Base-by-base conservation (phyloP, 2,888 invertebrate genomes). In the Molorchus minor region DNA sequence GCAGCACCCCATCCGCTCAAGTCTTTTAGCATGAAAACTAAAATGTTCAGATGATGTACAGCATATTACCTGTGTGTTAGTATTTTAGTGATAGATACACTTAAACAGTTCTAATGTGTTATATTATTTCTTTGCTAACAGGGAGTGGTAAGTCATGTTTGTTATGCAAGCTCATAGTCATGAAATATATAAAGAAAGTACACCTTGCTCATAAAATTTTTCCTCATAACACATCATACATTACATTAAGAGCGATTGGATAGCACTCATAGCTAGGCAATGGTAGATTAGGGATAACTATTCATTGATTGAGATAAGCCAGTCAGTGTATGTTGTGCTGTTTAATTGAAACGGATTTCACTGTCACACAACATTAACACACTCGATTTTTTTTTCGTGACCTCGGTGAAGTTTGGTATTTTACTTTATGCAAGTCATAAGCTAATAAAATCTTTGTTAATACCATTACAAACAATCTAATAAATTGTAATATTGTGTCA, bases 61-160 rank as follows among this genome's bases (percentile, higher is more conserved):
- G 8, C 36, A 38, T 49, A 25, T 49, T 38, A 25, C 13, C 49
- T 21, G 49, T 49, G 36, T 38, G 38, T 49, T 35, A 16, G 25
- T 38, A 25, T 25, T 20, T n/a, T 33, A 33, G 4, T 30, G 33
- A n/a, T 49, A 29, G 19, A 38, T 8, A 16, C 36, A 19, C 17
- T 41, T 25, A 41, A 52, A 41, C 12, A 15, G 15, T 40, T 52
- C 52, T 52, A 52, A 57, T 46, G 21, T 44, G 12, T 49, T 57
- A 43, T 45, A 36, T 43, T 56, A 21, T 61, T 54, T 68, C 61
- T 71, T 69, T 72, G 76, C 75, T 69, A 66, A 65, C 77, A 77
- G 77, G 77, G 77, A 74, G 76, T 77, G 77, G 77, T 77, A 75
- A 77, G 77, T 77, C 74, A 67, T 70, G 68, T 74, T 73, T 73